A percentile compares a stretch with the other conserved stretches of the same genome.
Conservation (phyloP, 2,797 vertebrate genomes). For the Hippopotamyrus pictus region DNA sequence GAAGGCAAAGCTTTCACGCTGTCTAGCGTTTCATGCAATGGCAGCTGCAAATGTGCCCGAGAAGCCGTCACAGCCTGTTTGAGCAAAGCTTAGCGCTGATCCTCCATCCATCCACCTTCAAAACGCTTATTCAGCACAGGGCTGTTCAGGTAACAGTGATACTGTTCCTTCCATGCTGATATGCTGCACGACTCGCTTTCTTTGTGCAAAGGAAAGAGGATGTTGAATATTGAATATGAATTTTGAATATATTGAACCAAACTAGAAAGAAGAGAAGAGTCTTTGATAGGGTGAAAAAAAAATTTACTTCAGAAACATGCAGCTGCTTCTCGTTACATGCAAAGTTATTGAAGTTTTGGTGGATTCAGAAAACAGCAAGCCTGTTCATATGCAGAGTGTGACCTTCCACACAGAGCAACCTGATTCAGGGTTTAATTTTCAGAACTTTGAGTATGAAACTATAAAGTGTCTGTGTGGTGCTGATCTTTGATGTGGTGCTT, state of each 20-base stretch:
- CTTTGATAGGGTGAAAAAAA: neutral
- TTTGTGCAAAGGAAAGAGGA: neutral
- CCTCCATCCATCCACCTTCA: neutral
- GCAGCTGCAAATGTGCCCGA: neutral
- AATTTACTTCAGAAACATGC: neutral
- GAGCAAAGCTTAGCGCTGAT: neutral
- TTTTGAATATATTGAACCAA: neutral
- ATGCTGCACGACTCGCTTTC: neutral
- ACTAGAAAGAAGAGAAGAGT: neutral
- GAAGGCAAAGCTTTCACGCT: slow-evolving; percentile 4
- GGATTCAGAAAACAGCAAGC: neutral
- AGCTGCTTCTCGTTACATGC: neutral
- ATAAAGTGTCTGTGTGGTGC: neutral
- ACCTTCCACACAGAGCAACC: neutral
- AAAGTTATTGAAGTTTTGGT: neutral
- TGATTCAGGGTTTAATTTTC: neutral
- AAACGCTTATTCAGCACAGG: neutral
- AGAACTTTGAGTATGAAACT: neutral
- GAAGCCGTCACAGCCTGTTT: neutral
- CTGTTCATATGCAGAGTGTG: neutral
- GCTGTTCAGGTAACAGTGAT: neutral
- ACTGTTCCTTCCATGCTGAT: neutral
- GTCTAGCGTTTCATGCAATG: neutral
- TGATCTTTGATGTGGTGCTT: neutral
- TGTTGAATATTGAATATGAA: neutral